Conservation (phyloP, 1,140 invertebrate species). For the Brachionus sp. region DNA sequence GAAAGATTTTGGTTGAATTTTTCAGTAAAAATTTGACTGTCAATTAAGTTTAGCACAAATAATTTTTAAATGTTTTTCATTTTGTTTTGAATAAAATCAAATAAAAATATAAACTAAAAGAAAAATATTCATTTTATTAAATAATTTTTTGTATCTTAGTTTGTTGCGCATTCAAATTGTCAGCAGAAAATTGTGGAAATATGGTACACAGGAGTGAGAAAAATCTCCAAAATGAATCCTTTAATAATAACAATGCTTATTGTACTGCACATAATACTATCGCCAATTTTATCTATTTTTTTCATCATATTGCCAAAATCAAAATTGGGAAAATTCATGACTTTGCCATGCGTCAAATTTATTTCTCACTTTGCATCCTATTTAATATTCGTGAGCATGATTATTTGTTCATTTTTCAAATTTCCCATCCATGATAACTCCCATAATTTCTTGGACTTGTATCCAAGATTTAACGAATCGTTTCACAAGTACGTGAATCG, state of each 20-base stretch:
- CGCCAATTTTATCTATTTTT: slow-evolving; percentile 6
- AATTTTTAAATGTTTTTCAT: too few species aligned
- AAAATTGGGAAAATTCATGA: slow-evolving; percentile 48
- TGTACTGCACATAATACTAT: not conserved
- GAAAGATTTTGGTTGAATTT: too few species aligned
- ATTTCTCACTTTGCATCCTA: slow-evolving; percentile 64
- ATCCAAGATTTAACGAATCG: not conserved
- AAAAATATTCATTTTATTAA: too few species aligned
- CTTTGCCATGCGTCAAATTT: slow-evolving; percentile 56
- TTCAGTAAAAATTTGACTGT: too few species aligned
- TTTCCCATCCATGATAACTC: not conserved
- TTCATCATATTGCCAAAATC: slow-evolving; percentile 26
- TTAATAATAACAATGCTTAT: slow-evolving; percentile 8
- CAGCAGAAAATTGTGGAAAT: slow-evolving; percentile 48
- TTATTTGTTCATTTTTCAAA: slow-evolving; percentile 56
- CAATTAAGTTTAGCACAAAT: too few species aligned
- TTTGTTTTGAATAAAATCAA: too few species aligned
- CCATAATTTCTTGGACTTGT: not conserved
- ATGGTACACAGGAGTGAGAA: slow-evolving; percentile 45
- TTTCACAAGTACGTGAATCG: not conserved
- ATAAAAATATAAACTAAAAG: too few species aligned
- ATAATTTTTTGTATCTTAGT: too few species aligned
- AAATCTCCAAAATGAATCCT: slow-evolving; percentile 45
- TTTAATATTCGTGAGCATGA: slow-evolving; percentile 65
- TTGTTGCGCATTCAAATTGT: slow-evolving; percentile 48